A percentile compares a stretch with the other conserved stretches of the same genome.
Conservation (phyloP, 2,113 vertebrate species). For the Ophthalmolycus amberensis region DNA sequence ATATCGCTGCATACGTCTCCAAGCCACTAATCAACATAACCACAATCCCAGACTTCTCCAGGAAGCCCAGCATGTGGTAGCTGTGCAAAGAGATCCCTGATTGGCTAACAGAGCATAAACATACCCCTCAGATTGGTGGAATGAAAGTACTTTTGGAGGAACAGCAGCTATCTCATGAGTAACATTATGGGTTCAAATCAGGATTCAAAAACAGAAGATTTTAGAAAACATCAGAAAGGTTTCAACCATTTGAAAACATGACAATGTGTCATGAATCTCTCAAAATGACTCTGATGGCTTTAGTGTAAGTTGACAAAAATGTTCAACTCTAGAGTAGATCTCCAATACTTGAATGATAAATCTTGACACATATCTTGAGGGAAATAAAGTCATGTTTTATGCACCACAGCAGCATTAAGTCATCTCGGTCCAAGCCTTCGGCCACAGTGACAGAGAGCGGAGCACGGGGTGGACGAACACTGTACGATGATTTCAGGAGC, state of each 20-base stretch:
- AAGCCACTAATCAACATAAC: constrained; percentile 73
- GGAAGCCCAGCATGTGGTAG: constrained; percentile 57
- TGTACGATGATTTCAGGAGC: constrained; percentile 7
- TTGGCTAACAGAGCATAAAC: constrained; percentile 49
- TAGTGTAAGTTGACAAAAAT: too few species aligned
- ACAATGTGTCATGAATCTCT: neutral
- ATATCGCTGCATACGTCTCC: constrained; percentile 44
- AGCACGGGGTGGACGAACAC: constrained; percentile 22
- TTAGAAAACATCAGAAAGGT: neutral
- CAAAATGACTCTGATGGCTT: neutral
- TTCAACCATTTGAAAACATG: neutral
- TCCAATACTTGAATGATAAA: too few species aligned
- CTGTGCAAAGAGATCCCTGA: constrained; percentile 27
- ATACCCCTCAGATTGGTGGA: constrained; percentile 43
- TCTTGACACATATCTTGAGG: neutral
- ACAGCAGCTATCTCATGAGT: constrained; percentile 6
- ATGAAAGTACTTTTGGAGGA: constrained; percentile 16
- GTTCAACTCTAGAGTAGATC: too few species aligned
- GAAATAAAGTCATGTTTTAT: neutral
- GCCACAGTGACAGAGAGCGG: constrained; percentile 14
- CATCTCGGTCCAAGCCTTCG: neutral
- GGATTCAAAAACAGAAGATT: neutral
- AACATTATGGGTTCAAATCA: constrained; percentile 5
- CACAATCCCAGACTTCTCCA: constrained; percentile 63
- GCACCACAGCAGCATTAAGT: neutral